phyloP scores from a whole-genome alignment of 2,797 vertebrate species.

The Trichosurus vulpecula region DNA sequence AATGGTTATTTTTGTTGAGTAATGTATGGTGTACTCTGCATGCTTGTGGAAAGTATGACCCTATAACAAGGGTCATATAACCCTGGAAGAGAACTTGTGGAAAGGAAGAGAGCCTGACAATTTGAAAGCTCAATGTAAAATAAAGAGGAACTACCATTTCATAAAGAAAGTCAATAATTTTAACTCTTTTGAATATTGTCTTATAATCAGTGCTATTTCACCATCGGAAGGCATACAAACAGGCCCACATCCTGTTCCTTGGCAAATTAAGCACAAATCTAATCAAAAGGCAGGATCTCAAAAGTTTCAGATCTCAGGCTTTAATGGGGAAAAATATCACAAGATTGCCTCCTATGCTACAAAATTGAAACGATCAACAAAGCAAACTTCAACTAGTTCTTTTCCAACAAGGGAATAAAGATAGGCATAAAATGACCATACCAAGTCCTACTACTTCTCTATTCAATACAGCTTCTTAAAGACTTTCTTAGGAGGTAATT shows the following conservation, averaged over 20 bases:
- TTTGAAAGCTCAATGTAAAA: not conserved
- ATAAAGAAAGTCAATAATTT: not conserved
- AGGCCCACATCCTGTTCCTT: not conserved
- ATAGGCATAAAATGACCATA: constrained; percentile 53
- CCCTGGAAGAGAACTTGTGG: not conserved
- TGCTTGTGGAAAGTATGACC: not conserved
- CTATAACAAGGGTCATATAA: not conserved
- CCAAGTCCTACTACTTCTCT: constrained; percentile 47
- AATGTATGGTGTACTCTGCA: not conserved
- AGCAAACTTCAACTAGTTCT: constrained; percentile 52
- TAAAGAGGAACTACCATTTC: not conserved
- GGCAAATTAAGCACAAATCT: too few species aligned
- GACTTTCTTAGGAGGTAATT: constrained; percentile 61
- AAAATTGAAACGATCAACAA: constrained; percentile 34
- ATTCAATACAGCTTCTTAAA: constrained; percentile 34
- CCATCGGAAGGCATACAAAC: not conserved
- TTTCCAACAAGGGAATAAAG: constrained; percentile 63
- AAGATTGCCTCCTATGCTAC: not conserved
- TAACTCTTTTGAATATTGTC: not conserved
- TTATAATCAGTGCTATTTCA: not conserved
- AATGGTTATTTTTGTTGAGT: not conserved
- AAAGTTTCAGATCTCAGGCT: not conserved
- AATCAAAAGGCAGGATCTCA: too few species aligned
- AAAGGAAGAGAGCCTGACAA: not conserved
- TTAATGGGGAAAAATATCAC: not conserved